These are phyloP conservation scores for Rhingia rostrata DNA, from an alignment of 2,888 invertebrate species.

Conservation along the genomic window DNA sequence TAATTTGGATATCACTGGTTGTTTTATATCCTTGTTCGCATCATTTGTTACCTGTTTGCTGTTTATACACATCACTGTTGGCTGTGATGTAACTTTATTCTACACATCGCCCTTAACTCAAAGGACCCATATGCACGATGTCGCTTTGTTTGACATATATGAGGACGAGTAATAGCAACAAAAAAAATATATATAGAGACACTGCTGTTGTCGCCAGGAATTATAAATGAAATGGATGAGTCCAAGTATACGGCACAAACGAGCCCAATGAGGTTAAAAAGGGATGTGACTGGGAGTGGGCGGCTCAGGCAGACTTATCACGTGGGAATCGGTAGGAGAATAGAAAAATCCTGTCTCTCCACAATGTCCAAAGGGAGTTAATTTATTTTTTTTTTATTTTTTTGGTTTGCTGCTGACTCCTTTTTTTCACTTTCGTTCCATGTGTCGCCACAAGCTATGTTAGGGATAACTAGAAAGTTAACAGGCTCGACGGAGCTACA, in stretches of 20 bases:
- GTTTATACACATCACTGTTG: conserved; percentile 23
- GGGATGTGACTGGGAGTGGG: conserved; percentile 35
- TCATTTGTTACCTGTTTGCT: conserved; percentile 71
- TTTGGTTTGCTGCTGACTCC: background rate
- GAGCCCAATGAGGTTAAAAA: conserved; percentile 73
- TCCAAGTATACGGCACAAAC: conserved; percentile 59
- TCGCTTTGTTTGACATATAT: conserved; percentile 35
- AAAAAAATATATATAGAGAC: conserved; percentile 33
- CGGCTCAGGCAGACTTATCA: no score
- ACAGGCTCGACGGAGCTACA: conserved; percentile 33
- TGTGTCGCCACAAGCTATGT: conserved; percentile 45
- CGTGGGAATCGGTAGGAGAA: conserved; percentile 21
- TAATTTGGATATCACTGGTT: conserved; percentile 59
- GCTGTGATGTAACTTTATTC: conserved; percentile 38
- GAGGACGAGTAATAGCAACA: conserved; percentile 33
- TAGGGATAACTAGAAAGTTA: conserved; percentile 60
- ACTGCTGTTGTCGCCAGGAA: conserved; percentile 65
- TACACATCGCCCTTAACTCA: conserved; percentile 4
- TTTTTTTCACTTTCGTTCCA: conserved; percentile 48
- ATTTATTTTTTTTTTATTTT: conserved; percentile 31
- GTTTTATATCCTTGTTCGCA: conserved; percentile 59
- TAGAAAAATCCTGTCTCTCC: conserved; percentile 57
- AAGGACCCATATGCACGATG: conserved; percentile 62
- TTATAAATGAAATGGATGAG: conserved; percentile 70
- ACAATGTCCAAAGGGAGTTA: conserved; percentile 65